phyloP scores from a whole-genome alignment of 2,888 invertebrate genomes.

The Morpho achilles region DNA sequence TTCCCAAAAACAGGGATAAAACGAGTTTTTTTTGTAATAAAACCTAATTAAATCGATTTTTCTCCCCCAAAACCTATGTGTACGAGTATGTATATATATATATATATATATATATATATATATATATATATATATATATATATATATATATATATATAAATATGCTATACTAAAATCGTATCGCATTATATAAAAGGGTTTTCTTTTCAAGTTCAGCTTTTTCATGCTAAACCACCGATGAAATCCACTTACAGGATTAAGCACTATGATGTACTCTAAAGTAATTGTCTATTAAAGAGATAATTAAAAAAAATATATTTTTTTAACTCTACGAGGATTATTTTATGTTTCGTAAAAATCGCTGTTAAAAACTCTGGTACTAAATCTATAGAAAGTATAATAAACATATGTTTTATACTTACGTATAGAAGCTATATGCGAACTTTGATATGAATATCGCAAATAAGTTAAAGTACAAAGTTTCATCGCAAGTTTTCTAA shows the following conservation, averaged over 20 bases:
- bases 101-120: too few relatives aligned
- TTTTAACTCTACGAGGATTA: neutral
- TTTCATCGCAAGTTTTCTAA: too few relatives aligned
- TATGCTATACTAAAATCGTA: neutral
- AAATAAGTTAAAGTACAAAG: too few relatives aligned
- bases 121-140: too few relatives aligned
- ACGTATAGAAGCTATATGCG: too few relatives aligned
- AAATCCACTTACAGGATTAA: constrained; percentile 10
- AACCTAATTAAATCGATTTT: neutral
- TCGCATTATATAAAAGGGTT: constrained; percentile 1
- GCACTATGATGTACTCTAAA: neutral
- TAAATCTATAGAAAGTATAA: neutral
- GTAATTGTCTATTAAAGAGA: constrained; percentile 1
- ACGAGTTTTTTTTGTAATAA: neutral
- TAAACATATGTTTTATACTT: too few relatives aligned
- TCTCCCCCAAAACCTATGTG: too few relatives aligned
- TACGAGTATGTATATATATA: too few relatives aligned
- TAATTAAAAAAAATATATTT: neutral
- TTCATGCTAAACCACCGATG: constrained; percentile 3
- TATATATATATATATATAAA: too few relatives aligned
- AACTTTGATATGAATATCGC: too few relatives aligned
- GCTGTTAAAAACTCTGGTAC: neutral
- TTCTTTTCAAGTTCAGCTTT: constrained; percentile 8
- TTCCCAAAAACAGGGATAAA: too few relatives aligned
- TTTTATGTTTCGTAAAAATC: neutral